phyloP scores from a whole-genome alignment of 2,113 vertebrate species.

The Sander vitreus region DNA sequence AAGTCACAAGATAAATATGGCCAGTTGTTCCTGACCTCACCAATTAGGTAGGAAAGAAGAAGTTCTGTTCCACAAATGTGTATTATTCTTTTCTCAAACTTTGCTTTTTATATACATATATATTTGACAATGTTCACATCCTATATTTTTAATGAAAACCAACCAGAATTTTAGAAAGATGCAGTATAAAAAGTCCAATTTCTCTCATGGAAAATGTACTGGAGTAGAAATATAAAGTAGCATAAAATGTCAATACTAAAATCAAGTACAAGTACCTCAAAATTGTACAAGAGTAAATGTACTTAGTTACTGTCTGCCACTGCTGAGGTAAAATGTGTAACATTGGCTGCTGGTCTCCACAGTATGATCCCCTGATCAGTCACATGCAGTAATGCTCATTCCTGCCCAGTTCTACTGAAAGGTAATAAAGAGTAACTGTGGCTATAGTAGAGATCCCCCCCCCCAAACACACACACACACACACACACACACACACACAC shows the following conservation, averaged over 20 bases:
- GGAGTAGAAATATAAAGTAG: not conserved
- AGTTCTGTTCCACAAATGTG: too few relatives aligned
- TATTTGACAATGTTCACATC: too few relatives aligned
- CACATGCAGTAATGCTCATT: conserved; percentile 1
- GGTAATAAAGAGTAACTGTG: not conserved
- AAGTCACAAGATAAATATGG: too few relatives aligned
- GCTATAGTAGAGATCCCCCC: conserved; percentile 1
- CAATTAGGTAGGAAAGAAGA: too few relatives aligned
- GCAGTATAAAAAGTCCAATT: not conserved
- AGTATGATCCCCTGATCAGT: not conserved
- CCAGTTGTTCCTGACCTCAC: too few relatives aligned
- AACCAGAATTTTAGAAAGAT: too few relatives aligned
- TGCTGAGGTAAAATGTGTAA: not conserved
- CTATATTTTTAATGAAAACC: too few relatives aligned
- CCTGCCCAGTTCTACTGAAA: conserved; percentile 18
- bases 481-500: conserved; percentile 19
- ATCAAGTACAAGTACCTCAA: too few relatives aligned
- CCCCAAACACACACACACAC: conserved; percentile 3
- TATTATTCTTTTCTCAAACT: too few relatives aligned
- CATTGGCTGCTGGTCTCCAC: not conserved
- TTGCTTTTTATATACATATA: too few relatives aligned
- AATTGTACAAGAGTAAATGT: not conserved
- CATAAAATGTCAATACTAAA: not conserved
- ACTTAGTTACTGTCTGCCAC: not conserved
- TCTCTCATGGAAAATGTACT: not conserved